These are phyloP conservation scores for Ascidia mentula DNA, from an alignment of 23 tunicate genomes.

Conservation along the genomic window DNA sequence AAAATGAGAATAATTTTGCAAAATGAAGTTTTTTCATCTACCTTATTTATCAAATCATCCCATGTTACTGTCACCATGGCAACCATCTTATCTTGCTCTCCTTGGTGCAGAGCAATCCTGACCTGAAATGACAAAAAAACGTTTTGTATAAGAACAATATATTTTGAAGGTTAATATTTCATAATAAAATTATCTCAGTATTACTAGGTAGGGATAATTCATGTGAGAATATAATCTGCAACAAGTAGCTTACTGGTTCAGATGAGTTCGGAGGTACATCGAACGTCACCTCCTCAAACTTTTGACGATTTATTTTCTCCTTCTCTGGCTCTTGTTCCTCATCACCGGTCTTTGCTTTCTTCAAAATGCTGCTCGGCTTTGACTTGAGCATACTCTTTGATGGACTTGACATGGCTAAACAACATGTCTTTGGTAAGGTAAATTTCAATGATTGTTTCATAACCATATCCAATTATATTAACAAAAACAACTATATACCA, in stretches of 20 bases:
- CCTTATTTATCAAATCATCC: slow-evolving; percentile 43
- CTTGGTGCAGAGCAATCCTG: slow-evolving; percentile 55
- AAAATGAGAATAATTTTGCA: not conserved
- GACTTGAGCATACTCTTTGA: slow-evolving; percentile 34
- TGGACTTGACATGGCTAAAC: slow-evolving; percentile 4
- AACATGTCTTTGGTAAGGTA: not conserved
- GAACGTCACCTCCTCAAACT: slow-evolving; percentile 46
- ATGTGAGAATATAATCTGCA: not conserved
- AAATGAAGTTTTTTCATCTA: not conserved
- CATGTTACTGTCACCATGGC: slow-evolving; percentile 57
- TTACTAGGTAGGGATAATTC: not conserved
- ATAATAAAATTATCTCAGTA: not conserved
- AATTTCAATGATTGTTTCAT: not conserved
- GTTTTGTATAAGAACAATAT: not conserved
- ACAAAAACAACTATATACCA: no score
- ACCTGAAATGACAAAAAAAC: slow-evolving; percentile 24
- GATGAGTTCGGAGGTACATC: slow-evolving; percentile 17
- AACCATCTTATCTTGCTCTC: slow-evolving; percentile 61
- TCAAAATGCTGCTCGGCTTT: slow-evolving; percentile 77
- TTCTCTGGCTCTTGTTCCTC: slow-evolving; percentile 25
- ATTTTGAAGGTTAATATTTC: not conserved
- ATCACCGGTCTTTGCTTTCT: slow-evolving; percentile 43
- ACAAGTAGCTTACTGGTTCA: slow-evolving; percentile 25
- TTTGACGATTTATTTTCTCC: slow-evolving; percentile 19
- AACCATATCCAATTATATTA: no score